Conservation (phyloP, 1,140 invertebrate genomes). For the Palaemon carinicauda region DNA sequence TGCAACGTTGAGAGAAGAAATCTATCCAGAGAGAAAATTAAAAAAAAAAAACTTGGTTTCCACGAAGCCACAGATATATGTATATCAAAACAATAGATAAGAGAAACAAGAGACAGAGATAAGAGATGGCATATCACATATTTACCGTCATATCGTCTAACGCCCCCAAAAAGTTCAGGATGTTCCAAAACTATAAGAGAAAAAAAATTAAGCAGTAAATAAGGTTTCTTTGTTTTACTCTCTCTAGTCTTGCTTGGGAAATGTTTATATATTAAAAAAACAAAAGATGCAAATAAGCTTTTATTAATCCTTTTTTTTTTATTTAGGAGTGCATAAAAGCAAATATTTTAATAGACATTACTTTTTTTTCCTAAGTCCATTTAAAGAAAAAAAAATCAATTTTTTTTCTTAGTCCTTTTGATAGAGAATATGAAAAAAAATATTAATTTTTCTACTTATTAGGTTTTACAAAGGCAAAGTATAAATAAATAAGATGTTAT, state of each 20-base stretch:
- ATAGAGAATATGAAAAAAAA: neutral
- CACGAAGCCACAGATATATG: neutral
- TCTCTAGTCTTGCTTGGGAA: neutral
- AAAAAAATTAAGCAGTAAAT: conserved; percentile 44
- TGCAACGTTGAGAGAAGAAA: neutral
- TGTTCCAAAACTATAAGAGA: conserved; percentile 59
- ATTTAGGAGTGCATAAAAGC: neutral
- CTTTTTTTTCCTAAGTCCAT: no score
- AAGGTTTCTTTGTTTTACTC: neutral
- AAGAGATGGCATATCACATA: conserved; percentile 13
- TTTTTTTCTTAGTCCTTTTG: neutral
- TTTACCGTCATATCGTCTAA: conserved; percentile 59
- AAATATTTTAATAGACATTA: no score
- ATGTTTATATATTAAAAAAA: neutral
- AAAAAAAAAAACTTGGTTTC: neutral
- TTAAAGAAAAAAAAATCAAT: neutral
- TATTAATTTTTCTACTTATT: neutral
- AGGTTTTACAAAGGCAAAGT: neutral
- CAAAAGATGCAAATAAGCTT: neutral
- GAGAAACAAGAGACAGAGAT: neutral
- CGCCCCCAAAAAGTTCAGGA: conserved; percentile 58
- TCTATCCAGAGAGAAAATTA: neutral
- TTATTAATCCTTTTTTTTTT: neutral
- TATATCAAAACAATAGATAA: neutral
- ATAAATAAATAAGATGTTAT: neutral